These are phyloP conservation scores for Rynchops niger DNA, from an alignment of 2,113 vertebrate species.

Conservation along the genomic window DNA sequence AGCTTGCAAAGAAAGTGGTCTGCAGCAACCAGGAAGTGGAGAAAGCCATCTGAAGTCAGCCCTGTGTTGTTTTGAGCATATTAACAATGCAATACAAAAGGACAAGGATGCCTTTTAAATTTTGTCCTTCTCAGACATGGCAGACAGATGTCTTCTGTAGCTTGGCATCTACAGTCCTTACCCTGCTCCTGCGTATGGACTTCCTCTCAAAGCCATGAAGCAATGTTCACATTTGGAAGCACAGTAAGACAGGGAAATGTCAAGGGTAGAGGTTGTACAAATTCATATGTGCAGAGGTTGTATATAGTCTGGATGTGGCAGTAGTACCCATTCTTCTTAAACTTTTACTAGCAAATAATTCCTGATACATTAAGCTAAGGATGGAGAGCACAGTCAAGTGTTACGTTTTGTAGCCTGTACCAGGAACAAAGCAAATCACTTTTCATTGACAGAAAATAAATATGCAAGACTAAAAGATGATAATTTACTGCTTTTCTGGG, in stretches of 20 bases:
- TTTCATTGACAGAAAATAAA: neutral
- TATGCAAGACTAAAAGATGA: neutral
- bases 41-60: neutral
- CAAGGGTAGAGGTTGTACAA: neutral
- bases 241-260: neutral
- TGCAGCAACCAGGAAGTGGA: neutral
- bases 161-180: neutral
- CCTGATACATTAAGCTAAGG: neutral
- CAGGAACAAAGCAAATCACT: neutral
- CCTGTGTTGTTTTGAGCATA: neutral
- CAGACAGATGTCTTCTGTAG: neutral
- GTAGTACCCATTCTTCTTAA: neutral
- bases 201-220: neutral
- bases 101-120: neutral
- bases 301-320: neutral
- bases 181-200: fast-evolving
- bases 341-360: neutral
- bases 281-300: neutral
- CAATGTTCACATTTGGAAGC: neutral
- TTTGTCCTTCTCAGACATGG: neutral
- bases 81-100: neutral
- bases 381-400: neutral
- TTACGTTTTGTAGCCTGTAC: neutral
- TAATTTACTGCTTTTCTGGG: neutral
- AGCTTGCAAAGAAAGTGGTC: neutral